Evolutionary conservation across 2,888 invertebrate species (phyloP).

Genomic region (Galerucella pusilla): DNA sequence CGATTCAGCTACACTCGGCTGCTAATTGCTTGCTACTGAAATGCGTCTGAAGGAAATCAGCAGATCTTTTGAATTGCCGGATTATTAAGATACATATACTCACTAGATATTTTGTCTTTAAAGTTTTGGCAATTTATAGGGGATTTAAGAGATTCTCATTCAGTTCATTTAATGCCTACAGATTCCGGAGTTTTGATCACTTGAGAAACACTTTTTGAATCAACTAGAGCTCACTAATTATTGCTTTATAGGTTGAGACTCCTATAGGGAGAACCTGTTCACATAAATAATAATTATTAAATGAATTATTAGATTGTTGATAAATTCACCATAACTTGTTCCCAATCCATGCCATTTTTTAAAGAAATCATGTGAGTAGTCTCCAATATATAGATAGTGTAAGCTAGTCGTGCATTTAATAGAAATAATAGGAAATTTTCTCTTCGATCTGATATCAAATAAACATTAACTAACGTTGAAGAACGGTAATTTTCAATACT

Average conservation of each 20-base stretch:
- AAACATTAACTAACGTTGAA: neutral
- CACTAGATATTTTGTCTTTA: constrained; percentile 19
- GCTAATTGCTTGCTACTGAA: constrained; percentile 60
- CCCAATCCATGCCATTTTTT: too few species aligned
- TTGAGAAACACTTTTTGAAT: too few species aligned
- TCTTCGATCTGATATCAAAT: neutral
- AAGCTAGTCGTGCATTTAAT: neutral
- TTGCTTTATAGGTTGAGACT: too few species aligned
- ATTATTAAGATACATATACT: constrained; percentile 29
- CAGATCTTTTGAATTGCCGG: constrained; percentile 30
- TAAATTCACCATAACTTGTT: too few species aligned
- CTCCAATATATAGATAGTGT: too few species aligned
- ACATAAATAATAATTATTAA: too few species aligned
- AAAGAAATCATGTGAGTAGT: too few species aligned
- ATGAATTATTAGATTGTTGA: too few species aligned
- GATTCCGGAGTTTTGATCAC: neutral
- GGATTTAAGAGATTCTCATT: constrained; percentile 1
- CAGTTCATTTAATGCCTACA: neutral
- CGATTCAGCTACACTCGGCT: constrained; percentile 65
- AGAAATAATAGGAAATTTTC: neutral
- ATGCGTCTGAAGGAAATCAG: constrained; percentile 28
- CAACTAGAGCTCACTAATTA: too few species aligned
- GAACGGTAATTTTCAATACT: constrained; percentile 8
- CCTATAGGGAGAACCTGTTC: too few species aligned
- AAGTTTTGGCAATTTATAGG: constrained; percentile 20